Evolutionary conservation across 1,140 invertebrate genomes (phyloP).

Genomic region (Tetragonula clypearis): DNA sequence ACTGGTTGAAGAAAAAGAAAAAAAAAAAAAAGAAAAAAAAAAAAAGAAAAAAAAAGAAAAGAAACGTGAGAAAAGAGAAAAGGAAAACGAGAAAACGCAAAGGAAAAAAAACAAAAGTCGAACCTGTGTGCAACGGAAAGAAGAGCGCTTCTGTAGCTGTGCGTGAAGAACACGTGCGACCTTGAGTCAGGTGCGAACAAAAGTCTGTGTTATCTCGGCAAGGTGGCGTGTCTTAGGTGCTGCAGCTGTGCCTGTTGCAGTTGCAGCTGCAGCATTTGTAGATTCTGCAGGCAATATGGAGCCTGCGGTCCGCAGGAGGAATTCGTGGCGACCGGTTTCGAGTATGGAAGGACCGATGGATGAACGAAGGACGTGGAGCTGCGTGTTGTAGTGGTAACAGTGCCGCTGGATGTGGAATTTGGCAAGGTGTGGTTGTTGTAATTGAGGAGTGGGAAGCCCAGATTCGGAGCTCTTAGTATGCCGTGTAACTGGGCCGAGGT

Average conservation of each 20-base stretch:
- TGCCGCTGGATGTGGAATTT: conserved; percentile 13
- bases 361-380: conserved; percentile 61
- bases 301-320: conserved; percentile 37
- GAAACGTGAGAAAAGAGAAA: not conserved
- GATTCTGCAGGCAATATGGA: conserved; percentile 68
- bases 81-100: not conserved
- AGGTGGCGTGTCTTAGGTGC: conserved; percentile 71
- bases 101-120: conserved; percentile 74
- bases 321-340: conserved; percentile 16
- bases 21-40: not conserved
- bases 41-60: too few relatives aligned
- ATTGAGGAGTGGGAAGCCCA: conserved; percentile 40
- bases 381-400: conserved; percentile 10
- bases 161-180: conserved; percentile 56
- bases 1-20: not conserved
- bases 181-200: conserved; percentile 51
- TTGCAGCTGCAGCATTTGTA: conserved; percentile 70
- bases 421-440: conserved; percentile 20
- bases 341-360: conserved; percentile 54
- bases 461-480: conserved; percentile 63
- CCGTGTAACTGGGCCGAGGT: conserved; percentile 73
- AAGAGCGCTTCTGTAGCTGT: conserved; percentile 71
- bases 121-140: conserved; percentile 80
- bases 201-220: conserved; percentile 75
- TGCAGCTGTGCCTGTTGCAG: conserved; percentile 72